phyloP scores from a whole-genome alignment of 2,113 vertebrate genomes.

The Hemiscyllium ocellatum region DNA sequence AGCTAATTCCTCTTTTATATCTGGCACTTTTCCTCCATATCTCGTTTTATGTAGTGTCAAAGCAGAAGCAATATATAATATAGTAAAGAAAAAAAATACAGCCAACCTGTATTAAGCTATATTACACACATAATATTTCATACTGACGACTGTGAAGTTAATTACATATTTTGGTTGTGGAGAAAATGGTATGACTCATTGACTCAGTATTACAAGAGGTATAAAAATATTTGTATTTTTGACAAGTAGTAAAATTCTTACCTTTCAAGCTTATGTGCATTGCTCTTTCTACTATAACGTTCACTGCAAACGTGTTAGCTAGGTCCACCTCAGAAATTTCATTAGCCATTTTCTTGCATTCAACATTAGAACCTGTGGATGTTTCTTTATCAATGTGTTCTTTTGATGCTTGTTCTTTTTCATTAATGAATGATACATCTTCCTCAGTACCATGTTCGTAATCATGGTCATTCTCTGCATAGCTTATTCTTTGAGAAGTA shows the following conservation, averaged over 20 bases:
- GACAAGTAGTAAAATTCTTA: conserved; percentile 45
- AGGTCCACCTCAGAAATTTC: neutral
- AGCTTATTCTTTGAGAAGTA: conserved; percentile 32
- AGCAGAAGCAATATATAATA: neutral
- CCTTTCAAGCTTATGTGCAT: conserved; percentile 92
- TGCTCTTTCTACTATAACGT: conserved; percentile 74
- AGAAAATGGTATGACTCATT: neutral
- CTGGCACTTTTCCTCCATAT: neutral
- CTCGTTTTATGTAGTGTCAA: neutral
- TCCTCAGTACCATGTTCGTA: conserved; percentile 48
- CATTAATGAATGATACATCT: neutral
- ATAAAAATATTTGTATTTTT: neutral
- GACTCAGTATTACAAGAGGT: neutral
- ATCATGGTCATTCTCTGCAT: conserved; percentile 51
- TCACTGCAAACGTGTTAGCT: conserved; percentile 69
- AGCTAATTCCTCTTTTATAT: neutral
- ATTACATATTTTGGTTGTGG: neutral
- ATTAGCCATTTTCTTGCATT: conserved; percentile 37
- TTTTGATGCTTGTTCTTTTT: conserved; percentile 38
- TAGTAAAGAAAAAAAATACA: neutral
- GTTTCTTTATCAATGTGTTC: conserved; percentile 42
- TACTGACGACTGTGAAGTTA: neutral
- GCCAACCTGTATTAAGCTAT: neutral
- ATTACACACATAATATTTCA: neutral
- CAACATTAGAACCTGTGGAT: neutral